A percentile compares a stretch with the other conserved stretches of the same genome.
Evolutionary conservation across 2,888 invertebrate species (phyloP).

Genomic region (Polydesmus complanatus): DNA sequence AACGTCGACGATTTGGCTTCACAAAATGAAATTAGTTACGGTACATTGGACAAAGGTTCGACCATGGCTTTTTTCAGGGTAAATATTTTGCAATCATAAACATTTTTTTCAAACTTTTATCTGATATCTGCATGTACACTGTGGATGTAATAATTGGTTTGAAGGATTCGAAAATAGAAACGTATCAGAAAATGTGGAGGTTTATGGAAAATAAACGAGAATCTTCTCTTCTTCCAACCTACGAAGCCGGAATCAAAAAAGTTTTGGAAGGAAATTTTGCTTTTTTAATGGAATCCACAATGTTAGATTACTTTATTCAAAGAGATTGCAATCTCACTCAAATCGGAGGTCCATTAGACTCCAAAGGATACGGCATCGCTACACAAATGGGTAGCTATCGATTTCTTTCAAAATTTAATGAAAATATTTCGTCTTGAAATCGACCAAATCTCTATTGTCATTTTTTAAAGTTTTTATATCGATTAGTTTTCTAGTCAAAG

Average conservation of each 20-base stretch:
- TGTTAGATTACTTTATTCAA: constrained; percentile 90
- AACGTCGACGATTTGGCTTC: constrained; percentile 88
- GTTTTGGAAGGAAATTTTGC: constrained; percentile 86
- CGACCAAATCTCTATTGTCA: background rate
- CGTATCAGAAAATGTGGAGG: constrained; percentile 64
- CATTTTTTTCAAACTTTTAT: background rate
- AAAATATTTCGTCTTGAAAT: background rate
- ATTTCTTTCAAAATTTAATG: background rate
- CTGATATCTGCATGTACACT: background rate
- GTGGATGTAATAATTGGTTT: constrained; percentile 19
- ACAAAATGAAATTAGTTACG: constrained; percentile 85
- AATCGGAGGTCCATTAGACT: constrained; percentile 76
- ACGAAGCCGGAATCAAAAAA: constrained; percentile 76
- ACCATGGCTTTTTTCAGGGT: constrained; percentile 97
- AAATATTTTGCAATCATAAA: constrained; percentile 27
- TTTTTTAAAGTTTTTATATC: background rate
- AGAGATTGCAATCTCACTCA: constrained; percentile 94
- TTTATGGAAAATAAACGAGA: constrained; percentile 62
- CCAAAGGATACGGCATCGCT: constrained; percentile 91
- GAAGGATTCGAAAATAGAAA: constrained; percentile 60
- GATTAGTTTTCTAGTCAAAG: background rate
- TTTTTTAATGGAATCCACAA: constrained; percentile 95
- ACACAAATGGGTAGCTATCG: constrained; percentile 67
- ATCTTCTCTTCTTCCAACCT: constrained; percentile 71
- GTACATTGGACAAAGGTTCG: constrained; percentile 82